Conservation (phyloP, 2,113 vertebrate species). For the Seriola dumerili region DNA sequence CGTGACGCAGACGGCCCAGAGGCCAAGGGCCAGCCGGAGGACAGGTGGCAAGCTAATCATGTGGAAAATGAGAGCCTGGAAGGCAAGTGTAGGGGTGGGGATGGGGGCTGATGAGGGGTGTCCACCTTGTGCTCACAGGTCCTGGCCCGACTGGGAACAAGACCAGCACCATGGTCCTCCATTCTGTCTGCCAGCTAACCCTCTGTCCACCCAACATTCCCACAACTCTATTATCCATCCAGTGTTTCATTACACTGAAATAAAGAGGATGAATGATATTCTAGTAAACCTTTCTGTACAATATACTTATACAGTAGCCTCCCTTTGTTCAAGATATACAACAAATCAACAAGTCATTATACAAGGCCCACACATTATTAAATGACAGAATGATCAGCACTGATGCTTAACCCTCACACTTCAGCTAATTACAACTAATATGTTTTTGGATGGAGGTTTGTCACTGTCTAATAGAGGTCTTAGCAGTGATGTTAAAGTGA, state of each 20-base stretch:
- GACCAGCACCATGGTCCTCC: slow-evolving; percentile 55
- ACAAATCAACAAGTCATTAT: slow-evolving; percentile 51
- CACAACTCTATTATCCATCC: slow-evolving; percentile 60
- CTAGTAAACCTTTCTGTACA: slow-evolving; percentile 42
- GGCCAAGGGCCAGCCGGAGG: slow-evolving; percentile 81
- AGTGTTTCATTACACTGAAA: slow-evolving; percentile 31
- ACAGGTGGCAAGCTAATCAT: slow-evolving; percentile 87
- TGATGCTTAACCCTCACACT: slow-evolving; percentile 38
- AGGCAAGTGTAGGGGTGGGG: slow-evolving; percentile 69
- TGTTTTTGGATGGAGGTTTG: slow-evolving; percentile 30
- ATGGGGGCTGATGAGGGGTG: slow-evolving; percentile 71
- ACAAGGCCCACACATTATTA: slow-evolving; percentile 23
- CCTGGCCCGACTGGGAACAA: slow-evolving; percentile 75
- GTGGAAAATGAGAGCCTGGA: slow-evolving; percentile 86
- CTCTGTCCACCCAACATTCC: slow-evolving; percentile 27
- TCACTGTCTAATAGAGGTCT: slow-evolving; percentile 33
- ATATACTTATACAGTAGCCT: slow-evolving; percentile 19
- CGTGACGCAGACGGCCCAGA: slow-evolving; percentile 63
- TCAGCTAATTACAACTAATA: slow-evolving; percentile 46
- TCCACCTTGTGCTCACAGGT: slow-evolving; percentile 78
- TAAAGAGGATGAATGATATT: slow-evolving; percentile 50
- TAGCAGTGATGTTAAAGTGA: not conserved
- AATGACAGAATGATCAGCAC: slow-evolving; percentile 31
- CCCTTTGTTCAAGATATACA: slow-evolving; percentile 49
- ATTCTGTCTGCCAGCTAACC: slow-evolving; percentile 52